These are phyloP conservation scores for Luffia ferchaultella DNA, from an alignment of 2,888 invertebrate species.

Conservation along the genomic window DNA sequence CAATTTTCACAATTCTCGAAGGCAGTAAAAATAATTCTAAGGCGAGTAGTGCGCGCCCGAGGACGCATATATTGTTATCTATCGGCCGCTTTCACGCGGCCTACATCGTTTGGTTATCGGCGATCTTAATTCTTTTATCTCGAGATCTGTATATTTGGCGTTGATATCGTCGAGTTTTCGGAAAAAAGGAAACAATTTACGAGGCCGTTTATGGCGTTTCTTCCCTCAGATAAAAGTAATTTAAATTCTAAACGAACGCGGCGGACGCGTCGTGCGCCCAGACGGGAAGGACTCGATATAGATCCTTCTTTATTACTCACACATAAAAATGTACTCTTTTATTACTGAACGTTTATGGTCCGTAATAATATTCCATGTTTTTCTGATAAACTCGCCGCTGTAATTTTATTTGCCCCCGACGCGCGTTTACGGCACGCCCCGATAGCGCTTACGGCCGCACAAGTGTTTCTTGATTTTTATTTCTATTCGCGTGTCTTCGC, in stretches of 20 bases:
- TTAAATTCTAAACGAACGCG: slow-evolving; percentile 42
- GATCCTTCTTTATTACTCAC: background rate
- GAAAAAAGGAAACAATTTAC: slow-evolving; percentile 43
- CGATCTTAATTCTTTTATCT: background rate
- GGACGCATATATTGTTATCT: background rate
- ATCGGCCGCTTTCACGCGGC: background rate
- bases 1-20: background rate
- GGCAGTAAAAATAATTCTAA: background rate
- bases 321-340: background rate
- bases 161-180: background rate
- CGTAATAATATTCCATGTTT: background rate
- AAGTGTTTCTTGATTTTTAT: background rate
- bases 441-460: background rate
- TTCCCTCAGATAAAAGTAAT: slow-evolving; percentile 45
- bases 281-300: background rate
- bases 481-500: background rate
- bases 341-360: background rate
- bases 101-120: background rate
- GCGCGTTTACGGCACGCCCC: background rate
- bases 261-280: background rate
- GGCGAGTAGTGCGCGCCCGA: background rate
- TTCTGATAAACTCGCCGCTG: background rate
- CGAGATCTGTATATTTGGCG: background rate
- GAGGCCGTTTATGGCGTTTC: slow-evolving; percentile 40
- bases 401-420: background rate